phyloP scores from a whole-genome alignment of 2,113 vertebrate genomes.

The Sialia sialis region DNA sequence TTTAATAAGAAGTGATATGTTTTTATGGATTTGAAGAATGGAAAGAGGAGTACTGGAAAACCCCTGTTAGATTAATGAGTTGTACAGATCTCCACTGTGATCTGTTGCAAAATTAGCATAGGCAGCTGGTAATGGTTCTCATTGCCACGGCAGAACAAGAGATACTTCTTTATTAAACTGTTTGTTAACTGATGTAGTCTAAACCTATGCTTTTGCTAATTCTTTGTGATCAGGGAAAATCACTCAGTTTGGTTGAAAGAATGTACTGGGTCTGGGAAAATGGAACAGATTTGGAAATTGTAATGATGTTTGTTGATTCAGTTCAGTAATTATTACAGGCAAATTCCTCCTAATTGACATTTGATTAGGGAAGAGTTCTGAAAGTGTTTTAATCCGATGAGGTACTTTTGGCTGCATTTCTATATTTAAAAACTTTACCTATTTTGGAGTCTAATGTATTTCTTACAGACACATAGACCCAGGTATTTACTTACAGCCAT shows the following conservation, averaged over 20 bases:
- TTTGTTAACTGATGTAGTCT: not conserved
- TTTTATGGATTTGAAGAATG: not conserved
- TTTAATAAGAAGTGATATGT: not conserved
- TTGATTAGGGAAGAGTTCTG: not conserved
- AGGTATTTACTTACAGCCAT: not conserved
- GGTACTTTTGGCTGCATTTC: not conserved
- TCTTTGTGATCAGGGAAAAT: not conserved
- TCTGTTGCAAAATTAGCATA: not conserved
- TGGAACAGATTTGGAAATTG: not conserved
- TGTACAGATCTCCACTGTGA: not conserved
- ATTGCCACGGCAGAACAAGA: not conserved
- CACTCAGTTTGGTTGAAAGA: accelerated
- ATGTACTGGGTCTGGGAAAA: not conserved
- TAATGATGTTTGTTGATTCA: constrained; percentile 1
- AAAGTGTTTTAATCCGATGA: not conserved
- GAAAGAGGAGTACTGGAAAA: not conserved
- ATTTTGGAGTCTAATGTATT: not conserved
- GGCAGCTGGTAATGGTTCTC: not conserved
- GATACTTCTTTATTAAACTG: not conserved
- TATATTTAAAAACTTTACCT: not conserved
- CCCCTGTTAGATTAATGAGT: not conserved
- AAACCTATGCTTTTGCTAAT: not conserved
- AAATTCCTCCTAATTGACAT: not conserved
- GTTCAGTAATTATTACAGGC: not conserved
- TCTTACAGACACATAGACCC: not conserved